Evolutionary conservation across 2,113 vertebrate species (phyloP).

Genomic region (Corvus moneduloides): DNA sequence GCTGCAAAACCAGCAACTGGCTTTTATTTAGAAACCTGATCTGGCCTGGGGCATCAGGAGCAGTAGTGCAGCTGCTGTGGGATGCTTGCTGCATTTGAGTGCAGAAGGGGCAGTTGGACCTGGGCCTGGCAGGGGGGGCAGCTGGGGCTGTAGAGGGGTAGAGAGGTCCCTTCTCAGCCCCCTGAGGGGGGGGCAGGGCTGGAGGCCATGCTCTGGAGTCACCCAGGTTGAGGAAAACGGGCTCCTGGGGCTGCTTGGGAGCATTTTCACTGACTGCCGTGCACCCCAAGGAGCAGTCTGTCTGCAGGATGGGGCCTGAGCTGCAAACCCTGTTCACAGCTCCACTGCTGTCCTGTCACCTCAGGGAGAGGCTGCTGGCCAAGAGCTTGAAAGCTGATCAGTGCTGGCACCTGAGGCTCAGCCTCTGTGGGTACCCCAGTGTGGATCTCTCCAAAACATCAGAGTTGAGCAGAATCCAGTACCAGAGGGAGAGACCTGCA

Average conservation of each 20-base stretch:
- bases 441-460: neutral
- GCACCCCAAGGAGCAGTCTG: neutral
- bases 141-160: neutral
- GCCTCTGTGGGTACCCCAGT: neutral
- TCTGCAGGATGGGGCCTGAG: neutral
- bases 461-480: neutral
- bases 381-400: neutral
- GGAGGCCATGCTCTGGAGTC: neutral
- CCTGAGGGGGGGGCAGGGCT: neutral
- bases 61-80: neutral
- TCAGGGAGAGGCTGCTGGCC: neutral
- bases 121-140: neutral
- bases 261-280: accelerated
- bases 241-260: neutral
- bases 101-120: neutral
- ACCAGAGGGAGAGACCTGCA: neutral
- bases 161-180: neutral
- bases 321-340: neutral
- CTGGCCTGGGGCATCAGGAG: neutral
- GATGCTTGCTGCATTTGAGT: neutral
- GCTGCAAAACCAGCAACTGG: neutral
- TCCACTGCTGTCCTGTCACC: neutral
- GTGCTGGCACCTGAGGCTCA: neutral
- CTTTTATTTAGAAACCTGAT: neutral
- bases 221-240: neutral